phyloP scores from a whole-genome alignment of 2,797 vertebrate genomes.

The Manis crassicaudata region DNA sequence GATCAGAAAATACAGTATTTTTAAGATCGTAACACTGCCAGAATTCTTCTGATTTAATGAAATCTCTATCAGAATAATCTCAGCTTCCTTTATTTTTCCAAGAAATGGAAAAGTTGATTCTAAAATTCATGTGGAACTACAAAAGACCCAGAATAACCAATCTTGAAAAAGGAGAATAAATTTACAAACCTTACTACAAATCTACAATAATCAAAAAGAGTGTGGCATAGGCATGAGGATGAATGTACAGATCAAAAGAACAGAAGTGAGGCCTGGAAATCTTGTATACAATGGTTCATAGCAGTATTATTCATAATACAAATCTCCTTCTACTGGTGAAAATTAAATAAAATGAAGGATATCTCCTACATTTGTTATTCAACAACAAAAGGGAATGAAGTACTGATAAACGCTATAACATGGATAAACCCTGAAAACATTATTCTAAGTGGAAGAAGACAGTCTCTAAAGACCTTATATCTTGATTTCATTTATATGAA shows the following conservation, averaged over 20 bases:
- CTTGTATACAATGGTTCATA: background rate
- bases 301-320: background rate
- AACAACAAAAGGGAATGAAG: background rate
- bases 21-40: background rate
- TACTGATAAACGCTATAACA: background rate
- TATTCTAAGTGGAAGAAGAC: background rate
- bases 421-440: background rate
- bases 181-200: background rate
- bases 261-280: background rate
- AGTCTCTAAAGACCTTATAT: background rate
- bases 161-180: background rate
- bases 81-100: background rate
- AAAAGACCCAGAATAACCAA: background rate
- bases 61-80: background rate
- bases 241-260: background rate
- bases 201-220: background rate
- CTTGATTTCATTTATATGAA: background rate
- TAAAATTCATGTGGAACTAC: constrained; percentile 26
- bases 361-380: background rate
- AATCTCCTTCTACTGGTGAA: background rate
- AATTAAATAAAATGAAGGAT: background rate
- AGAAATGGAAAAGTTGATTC: background rate
- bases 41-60: background rate
- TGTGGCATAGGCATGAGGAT: background rate
- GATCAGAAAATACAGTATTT: background rate